Evolutionary conservation across 2,797 vertebrate species (phyloP), one percentile per base, ranked within the genome.

Genomic region (Sebastes nivosus): DNA sequence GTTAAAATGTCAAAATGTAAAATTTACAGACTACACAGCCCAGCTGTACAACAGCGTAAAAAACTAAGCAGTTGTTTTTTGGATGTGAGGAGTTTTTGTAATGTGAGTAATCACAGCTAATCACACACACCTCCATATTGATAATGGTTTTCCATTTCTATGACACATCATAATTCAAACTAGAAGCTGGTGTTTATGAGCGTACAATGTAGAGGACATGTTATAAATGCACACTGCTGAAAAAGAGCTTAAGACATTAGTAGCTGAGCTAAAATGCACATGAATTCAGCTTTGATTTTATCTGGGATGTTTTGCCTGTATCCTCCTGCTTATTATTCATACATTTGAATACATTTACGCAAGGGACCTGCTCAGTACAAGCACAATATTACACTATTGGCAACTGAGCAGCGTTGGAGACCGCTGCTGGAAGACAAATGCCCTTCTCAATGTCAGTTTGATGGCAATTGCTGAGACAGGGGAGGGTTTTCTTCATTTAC

Each of bases 341-440:
- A 54, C 77, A 84, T 86, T 85, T 82, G 72, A 86, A 90, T 79
- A 67, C 65, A 81, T 83, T 89, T 81, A 64, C 86, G 70, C 79
- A 46, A 38, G 82, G 86, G 80, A 75, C 65, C 67, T 38, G 84
- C 79, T 79, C 68, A 42, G 75, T 61, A 61, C 75, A 83, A 87
- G 66, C 67, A 79, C 64, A 78, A 71, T 67, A 58, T 82, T 75
- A 75, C 66, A 79, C 77, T 71, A 29, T 22, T 65, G 79, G 72
- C 65, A 67, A 54, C 20, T 27, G n/a, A 71, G 25, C 42, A 38
- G 55, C 6, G 4, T 4, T 57, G 25, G 61, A 80, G 67, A 54
- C 65, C 12, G 71, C 61, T n/a, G 79, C 50, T n/a, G 75, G 72
- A 74, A 72, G 72, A 90, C 79, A 71, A 88, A 91, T 72, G 80